Base-by-base conservation (phyloP, 2,888 invertebrate genomes). In the Meandrusa payeni region DNA sequence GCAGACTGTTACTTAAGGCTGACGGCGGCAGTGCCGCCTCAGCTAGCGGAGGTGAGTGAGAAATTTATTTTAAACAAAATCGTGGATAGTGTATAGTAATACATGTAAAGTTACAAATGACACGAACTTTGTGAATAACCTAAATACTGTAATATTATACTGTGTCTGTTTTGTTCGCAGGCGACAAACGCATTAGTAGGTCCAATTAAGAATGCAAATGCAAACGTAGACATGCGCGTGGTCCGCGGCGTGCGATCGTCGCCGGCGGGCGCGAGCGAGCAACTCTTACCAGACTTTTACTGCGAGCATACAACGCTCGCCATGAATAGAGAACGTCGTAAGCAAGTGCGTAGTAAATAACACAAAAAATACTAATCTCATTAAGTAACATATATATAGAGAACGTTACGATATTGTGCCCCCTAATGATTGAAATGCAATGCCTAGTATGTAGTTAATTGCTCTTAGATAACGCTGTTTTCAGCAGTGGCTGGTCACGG, bases 241-340 rank as follows among this genome's bases (percentile, higher is more conserved):
- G 89, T 91, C 51, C 82, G 91, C 29, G 93, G 93, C 47, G 91
- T 93, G 41, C 90, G 92, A 41, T 92, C 93, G 7, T 91, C 91
- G 3, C 90, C 91, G 0, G 89, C 90, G 22, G 91, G 90, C 0
- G 89, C 90, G 31, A 90, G 90, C 54, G 97, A 97, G 66, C 97
- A 97, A 74, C 88, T 97, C 38, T 81, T 98, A 50, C 96, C 97
- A 0, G 97, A 97, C 79, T 97, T 97, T 86, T 97, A 97, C 80
- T 97, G 97, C 60, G 97, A 98, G 72, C 97, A 98, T 79, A 93
- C 95, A 52, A 95, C 95, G 1, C 90, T 97, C 59, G 95, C 95
- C 15, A 97, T 98, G 97, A 97, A 97, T 74, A 89, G 93, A 39
- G 97, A 97, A 64, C 88, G 97, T 48, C 90, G 97, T 61, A 95